Base-by-base conservation (phyloP, 1,140 invertebrate genomes). In the Nasonia giraulti region DNA sequence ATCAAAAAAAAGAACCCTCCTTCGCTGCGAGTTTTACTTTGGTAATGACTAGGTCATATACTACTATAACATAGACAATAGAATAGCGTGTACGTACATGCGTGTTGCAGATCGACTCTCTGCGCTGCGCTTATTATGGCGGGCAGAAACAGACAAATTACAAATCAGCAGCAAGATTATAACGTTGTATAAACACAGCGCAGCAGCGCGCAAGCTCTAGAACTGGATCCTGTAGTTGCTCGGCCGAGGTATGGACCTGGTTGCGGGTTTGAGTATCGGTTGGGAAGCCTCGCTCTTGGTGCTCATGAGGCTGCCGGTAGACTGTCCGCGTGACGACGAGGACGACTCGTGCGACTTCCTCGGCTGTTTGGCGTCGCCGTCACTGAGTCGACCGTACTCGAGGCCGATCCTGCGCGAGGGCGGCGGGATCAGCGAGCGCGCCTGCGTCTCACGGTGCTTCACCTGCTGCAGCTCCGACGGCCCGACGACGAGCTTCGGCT, bases 171-270 rank as follows among this genome's bases (percentile, higher is more conserved):
- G 50, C 50, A 55, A 55, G 50, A 55, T 55, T 55, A 55, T 55
- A 55, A 17, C 1, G 27, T 27, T 17, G 11, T 2, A 55, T 20
- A 71, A 5, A 27, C 68, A 71, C 20, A 71, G 23, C 68, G 10
- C n/a, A n/a, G 17, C 31, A 6, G 14, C 31, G 14, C 12, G 20
- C 47, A 10, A 10, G 17, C 71, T 94, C 92, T 62, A 96, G 91
- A 96, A 96, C 87, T 96, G 95, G 89, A 96, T 96, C 47, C 95
- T 94, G 91, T 96, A 96, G 89, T 96, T 96, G 86, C 91, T 93
- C n/a, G 88, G 93, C 91, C 93, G 92, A 93, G 89, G 92, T 94
- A 93, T 93, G 92, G 94, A 89, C 93, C 95, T 93, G 92, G 44
- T 83, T 17, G 3, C 11, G 2, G 68, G 23, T 23, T 82, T 86